Conservation (phyloP, 2,888 invertebrate species). For the Neoitamus cyanurus region DNA sequence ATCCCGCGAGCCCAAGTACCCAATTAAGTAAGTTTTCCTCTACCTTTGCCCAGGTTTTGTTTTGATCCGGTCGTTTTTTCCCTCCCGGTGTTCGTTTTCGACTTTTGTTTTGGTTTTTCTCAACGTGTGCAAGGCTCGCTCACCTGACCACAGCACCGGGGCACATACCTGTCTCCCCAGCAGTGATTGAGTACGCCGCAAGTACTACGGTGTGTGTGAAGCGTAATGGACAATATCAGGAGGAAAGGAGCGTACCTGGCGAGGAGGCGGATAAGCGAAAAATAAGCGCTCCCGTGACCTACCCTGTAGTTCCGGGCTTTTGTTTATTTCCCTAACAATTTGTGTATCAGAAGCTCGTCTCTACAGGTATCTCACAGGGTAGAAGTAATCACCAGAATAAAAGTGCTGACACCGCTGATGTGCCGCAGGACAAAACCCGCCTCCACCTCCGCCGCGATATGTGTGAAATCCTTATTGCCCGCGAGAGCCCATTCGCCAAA, state of each 20-base stretch:
- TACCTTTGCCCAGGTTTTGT: constrained; percentile 13
- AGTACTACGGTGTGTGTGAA: background rate
- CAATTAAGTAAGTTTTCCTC: constrained; percentile 26
- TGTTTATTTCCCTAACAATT: constrained; percentile 76
- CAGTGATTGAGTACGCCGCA: background rate
- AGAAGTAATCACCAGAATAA: constrained; percentile 64
- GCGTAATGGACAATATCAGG: background rate
- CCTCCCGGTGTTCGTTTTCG: background rate
- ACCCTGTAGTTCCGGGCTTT: constrained; percentile 99
- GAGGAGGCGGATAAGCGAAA: background rate
- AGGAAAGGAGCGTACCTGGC: background rate
- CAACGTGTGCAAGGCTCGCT: constrained; percentile 28
- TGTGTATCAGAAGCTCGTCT: constrained; percentile 96
- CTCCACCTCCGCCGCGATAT: background rate
- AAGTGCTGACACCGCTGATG: background rate
- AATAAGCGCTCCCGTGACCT: constrained; percentile 94
- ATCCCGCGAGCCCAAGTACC: constrained; percentile 6
- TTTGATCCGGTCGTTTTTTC: constrained; percentile 24
- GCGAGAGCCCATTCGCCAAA: background rate
- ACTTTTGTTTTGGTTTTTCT: constrained; percentile 25
- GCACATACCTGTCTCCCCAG: background rate
- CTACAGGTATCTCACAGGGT: constrained; percentile 99
- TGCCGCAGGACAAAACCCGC: no score
- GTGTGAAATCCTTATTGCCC: background rate
- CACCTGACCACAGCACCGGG: constrained; percentile 23